Base-by-base conservation (phyloP, 2,797 vertebrate genomes). In the Geotria australis region DNA sequence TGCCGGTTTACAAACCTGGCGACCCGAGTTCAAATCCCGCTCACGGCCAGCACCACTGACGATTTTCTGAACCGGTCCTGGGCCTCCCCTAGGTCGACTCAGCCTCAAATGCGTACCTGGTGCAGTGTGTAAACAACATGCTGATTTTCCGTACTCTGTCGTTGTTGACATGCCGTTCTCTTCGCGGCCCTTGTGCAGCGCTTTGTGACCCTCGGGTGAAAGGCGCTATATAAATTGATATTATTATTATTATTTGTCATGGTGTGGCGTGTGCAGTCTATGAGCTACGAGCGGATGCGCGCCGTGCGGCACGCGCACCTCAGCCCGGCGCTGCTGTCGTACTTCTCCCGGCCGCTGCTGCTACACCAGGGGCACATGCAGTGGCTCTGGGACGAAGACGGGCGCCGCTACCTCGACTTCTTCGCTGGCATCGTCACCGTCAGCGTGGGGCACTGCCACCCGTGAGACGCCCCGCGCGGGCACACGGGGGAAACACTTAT, bases 311-410 rank as follows among this genome's bases (percentile, higher is more conserved):
- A 66, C 46, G 59, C 68, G 12, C 69, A 74, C 49, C 60, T 81
- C 59, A 72, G 73, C 24, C 77, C 81, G 1, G 66, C 77, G 59
- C 64, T 62, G 24, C 62, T 63, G 48, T 76, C 69, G 0, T 77
- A 64, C 60, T 95, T 84, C 68, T 78, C 76, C 61, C 76, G 71
- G n/a, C 88, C 86, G 3, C 59, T 93, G 62, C 70, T 81, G 61
- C 64, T 91, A 60, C 75, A 85, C 64, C 85, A 94, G 67, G 89
- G 88, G 1, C 60, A 80, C 65, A 91, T 85, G 86, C 79, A 98
- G 66, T 98, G 85, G 84, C 61, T 98, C 15, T 93, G 84, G 73
- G 88, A 95, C 53, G 65, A 74, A 8, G 72, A 89, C 3, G 88
- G 86, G 12, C 74, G 55, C 24, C 71, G 86, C 62, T 98, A 89